phyloP scores from a whole-genome alignment of 2,797 vertebrate genomes.

The Galagoides demidoff region DNA sequence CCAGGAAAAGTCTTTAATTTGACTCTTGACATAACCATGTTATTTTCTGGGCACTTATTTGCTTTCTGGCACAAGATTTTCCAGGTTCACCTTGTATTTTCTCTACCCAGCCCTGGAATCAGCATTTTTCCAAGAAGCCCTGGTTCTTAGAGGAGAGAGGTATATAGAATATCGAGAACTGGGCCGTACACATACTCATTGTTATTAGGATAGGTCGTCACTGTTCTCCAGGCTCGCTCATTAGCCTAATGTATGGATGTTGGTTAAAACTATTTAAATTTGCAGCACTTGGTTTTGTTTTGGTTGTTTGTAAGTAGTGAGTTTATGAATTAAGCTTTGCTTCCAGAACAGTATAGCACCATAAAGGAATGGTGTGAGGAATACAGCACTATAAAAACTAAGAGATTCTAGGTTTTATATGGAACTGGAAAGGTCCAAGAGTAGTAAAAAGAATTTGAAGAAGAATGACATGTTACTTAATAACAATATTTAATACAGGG shows the following conservation, averaged over 20 bases:
- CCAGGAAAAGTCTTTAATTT: background rate
- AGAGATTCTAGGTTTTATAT: background rate
- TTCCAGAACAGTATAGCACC: background rate
- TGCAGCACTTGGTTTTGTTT: background rate
- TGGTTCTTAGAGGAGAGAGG: background rate
- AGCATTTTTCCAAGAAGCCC: background rate
- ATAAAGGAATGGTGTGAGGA: background rate
- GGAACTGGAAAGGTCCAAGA: background rate
- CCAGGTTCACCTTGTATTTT: background rate
- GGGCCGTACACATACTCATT: background rate
- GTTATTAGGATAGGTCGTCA: background rate
- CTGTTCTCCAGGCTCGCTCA: background rate
- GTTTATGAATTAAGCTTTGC: background rate
- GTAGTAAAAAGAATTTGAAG: background rate
- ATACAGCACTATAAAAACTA: background rate
- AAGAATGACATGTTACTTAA: conserved; percentile 10
- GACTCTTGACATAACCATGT: background rate
- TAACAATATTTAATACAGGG: background rate
- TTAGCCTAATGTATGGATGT: too few relatives aligned
- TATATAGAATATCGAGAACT: background rate
- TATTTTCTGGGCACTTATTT: conserved; percentile 45
- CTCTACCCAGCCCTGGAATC: background rate
- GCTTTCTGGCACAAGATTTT: background rate
- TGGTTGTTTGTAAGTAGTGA: background rate
- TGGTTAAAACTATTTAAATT: background rate